Evolutionary conservation across 2,888 invertebrate genomes (phyloP).

Genomic region (Sarcophaga carnaria): DNA sequence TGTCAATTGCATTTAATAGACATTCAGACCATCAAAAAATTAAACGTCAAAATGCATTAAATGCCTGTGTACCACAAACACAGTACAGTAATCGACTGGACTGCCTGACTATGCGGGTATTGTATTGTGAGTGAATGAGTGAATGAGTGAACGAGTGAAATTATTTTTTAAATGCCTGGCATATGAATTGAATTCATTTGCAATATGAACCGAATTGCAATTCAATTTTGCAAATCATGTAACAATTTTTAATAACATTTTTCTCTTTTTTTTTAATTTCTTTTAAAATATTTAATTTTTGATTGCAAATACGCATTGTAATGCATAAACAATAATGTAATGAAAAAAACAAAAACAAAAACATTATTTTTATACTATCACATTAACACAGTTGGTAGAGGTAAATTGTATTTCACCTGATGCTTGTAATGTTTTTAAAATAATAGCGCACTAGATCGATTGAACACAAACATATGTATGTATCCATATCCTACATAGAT

Average conservation of each 20-base stretch:
- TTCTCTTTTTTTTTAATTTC: background rate
- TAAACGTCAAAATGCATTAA: slow-evolving; percentile 61
- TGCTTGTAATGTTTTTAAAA: no score
- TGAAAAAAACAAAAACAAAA: background rate
- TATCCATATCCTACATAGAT: no score
- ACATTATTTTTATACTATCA: background rate
- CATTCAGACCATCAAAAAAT: slow-evolving; percentile 57
- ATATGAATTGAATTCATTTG: slow-evolving; percentile 43
- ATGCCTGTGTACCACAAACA: slow-evolving; percentile 33
- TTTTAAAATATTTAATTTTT: slow-evolving; percentile 26
- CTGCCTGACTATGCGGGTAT: no score
- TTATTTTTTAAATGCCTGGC: slow-evolving; percentile 42
- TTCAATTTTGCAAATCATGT: slow-evolving; percentile 42
- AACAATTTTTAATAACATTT: slow-evolving; percentile 46
- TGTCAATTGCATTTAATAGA: slow-evolving; percentile 33
- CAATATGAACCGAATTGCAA: slow-evolving; percentile 39
- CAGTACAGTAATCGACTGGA: background rate
- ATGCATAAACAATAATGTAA: slow-evolving; percentile 41
- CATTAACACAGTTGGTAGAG: no score
- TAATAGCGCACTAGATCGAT: no score
- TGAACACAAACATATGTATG: no score
- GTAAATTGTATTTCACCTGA: no score
- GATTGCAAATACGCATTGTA: slow-evolving; percentile 54
- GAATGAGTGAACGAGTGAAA: slow-evolving; percentile 6
- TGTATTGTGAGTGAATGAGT: no score